Evolutionary conservation across 2,113 vertebrate genomes (phyloP).

Genomic region (Lampris megalopsis): DNA sequence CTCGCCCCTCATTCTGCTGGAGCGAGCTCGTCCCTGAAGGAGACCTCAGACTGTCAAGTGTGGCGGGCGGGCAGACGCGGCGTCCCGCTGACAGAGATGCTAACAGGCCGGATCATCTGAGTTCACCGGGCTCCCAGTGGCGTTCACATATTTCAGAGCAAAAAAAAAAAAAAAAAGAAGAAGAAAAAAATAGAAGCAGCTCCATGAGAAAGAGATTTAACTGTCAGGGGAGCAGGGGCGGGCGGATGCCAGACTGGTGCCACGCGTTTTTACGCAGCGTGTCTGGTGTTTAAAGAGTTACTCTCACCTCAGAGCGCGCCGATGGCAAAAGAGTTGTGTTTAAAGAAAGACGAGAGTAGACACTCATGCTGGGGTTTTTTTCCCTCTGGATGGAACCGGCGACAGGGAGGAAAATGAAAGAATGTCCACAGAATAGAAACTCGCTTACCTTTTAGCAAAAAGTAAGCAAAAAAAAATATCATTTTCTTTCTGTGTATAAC

Average conservation of each 20-base stretch:
- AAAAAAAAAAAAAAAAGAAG: no score
- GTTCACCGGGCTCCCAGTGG: slow-evolving; percentile 24
- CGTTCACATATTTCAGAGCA: background rate
- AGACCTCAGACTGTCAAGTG: background rate
- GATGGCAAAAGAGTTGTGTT: slow-evolving; percentile 23
- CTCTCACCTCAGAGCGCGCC: background rate
- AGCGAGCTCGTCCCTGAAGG: slow-evolving; percentile 10
- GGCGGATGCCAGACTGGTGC: slow-evolving; percentile 35
- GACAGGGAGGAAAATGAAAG: slow-evolving; percentile 50
- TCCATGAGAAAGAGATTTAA: slow-evolving; percentile 55
- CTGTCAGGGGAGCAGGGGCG: slow-evolving; percentile 36
- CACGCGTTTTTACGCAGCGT: background rate
- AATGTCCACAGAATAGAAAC: slow-evolving; percentile 12
- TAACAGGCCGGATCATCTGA: slow-evolving; percentile 13
- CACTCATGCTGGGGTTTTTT: slow-evolving; percentile 41
- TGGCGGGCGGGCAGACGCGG: background rate
- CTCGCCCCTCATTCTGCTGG: slow-evolving; percentile 12
- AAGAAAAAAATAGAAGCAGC: slow-evolving; percentile 35
- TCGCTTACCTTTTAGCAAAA: slow-evolving; percentile 17
- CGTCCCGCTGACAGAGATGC: background rate
- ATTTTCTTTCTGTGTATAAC: slow-evolving; percentile 24
- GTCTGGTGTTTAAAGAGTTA: slow-evolving; percentile 41
- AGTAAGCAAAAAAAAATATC: slow-evolving; percentile 22
- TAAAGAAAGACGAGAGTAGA: slow-evolving; percentile 43
- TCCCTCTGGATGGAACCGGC: slow-evolving; percentile 30